Evolutionary conservation across 2,113 vertebrate species (phyloP), one percentile per base, ranked within the genome.

Genomic region (Mesitornis unicolor): DNA sequence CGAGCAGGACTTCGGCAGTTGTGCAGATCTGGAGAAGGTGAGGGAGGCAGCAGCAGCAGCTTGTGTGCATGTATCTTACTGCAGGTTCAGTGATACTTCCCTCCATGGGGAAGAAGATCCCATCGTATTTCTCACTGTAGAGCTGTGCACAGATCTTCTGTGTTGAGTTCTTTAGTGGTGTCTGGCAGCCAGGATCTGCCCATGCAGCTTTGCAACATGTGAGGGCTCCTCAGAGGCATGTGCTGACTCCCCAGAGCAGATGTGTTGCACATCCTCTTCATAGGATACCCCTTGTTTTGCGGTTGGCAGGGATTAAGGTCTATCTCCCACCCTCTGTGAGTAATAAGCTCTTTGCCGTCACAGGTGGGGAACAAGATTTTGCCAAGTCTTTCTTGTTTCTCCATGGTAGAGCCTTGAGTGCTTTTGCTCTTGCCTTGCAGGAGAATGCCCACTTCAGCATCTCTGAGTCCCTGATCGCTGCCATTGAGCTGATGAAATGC

Each of bases 361-460:
- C 48, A 74, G 31, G 14, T 43, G 16, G 21, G 38, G 48, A 60
- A 36, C 17, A 53, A 40, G 40, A 40, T 76, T 81, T 67, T 85
- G 40, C 53, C 8, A 63, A 42, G 40, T 40, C 71, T 86, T 84
- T 28, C 57, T 59, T 15, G 12, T 64, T 63, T 45, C 20, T 67
- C 47, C 15, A 1, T 67, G 25, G 40, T 33, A 42, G 11, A 85
- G 28, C 26, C 35, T 18, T 53, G 47, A 73, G 84, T 60, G 18
- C 35, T 83, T 88, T 79, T 81, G 40, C 16, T 60, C 12, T 74
- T 91, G 59, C 70, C 56, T 38, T 79, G 21, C 97, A 99, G 99
- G 99, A 99, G 88, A 99, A 99, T 3, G 99, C 99, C 69, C 99
- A 99, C 97, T 99, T 99, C 95, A 99, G 99, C 95, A 99, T 99